A percentile compares a stretch with the other conserved stretches of the same genome.
phyloP scores from a whole-genome alignment of 2,797 vertebrate species.

The Australoheros facetus region DNA sequence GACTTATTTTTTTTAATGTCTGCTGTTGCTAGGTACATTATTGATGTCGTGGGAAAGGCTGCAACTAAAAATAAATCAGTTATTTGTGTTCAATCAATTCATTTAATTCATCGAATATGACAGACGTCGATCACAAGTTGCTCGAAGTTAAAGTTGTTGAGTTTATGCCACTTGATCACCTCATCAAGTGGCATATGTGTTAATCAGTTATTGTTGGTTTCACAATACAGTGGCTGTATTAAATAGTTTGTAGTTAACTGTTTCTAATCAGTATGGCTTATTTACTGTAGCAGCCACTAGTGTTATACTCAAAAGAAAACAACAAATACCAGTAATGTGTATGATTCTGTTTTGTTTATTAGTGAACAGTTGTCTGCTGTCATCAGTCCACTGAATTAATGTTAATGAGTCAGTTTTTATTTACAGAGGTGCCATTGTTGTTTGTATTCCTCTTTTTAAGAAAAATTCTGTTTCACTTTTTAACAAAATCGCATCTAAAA shows the following conservation, averaged over 20 bases:
- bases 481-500: constrained; percentile 13
- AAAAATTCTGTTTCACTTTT: background rate
- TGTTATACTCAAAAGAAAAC: background rate
- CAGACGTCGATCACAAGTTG: background rate
- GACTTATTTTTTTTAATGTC: background rate
- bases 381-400: background rate
- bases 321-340: background rate
- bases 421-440: background rate
- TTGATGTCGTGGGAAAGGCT: background rate
- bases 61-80: too few species aligned
- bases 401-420: background rate
- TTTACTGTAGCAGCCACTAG: background rate
- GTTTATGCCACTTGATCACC: background rate
- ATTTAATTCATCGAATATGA: background rate
- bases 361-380: background rate
- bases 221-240: background rate
- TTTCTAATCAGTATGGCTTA: background rate
- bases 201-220: background rate
- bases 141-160: background rate
- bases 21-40: background rate
- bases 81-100: background rate
- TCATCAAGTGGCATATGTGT: background rate
- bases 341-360: background rate
- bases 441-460: background rate
- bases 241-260: background rate